These are phyloP conservation scores for Labia minor DNA, from an alignment of 2,888 invertebrate species.

Conservation along the genomic window DNA sequence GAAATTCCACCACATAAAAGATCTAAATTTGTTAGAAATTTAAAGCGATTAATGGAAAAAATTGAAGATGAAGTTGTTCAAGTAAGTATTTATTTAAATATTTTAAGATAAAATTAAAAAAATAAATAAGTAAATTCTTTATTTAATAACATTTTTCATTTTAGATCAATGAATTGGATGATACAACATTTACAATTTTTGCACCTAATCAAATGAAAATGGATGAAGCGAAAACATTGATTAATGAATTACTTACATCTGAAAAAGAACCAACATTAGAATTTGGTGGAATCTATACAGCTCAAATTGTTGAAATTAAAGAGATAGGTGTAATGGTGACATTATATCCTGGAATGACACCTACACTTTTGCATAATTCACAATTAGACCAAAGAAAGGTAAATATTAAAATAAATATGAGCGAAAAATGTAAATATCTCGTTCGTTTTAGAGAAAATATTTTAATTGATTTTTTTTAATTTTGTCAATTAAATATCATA, in stretches of 20 bases:
- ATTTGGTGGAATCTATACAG: conserved; percentile 86
- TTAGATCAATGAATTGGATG: conserved; percentile 67
- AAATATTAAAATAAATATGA: conserved; percentile 26
- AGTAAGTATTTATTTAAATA: conserved; percentile 36
- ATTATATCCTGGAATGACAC: conserved; percentile 69
- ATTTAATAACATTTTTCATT: conserved; percentile 22
- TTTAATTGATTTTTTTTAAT: no score
- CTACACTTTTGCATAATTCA: conserved; percentile 77
- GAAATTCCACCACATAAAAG: conserved; percentile 73
- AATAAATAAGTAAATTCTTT: background rate
- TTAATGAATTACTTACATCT: conserved; percentile 53
- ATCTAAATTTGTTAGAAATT: conserved; percentile 69
- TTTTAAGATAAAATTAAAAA: conserved; percentile 54
- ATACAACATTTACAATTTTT: conserved; percentile 67
- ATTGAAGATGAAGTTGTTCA: conserved; percentile 81
- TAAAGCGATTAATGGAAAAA: conserved; percentile 73
- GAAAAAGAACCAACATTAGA: conserved; percentile 70
- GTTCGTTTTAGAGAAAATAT: background rate
- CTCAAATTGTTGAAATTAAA: conserved; percentile 77
- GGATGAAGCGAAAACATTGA: conserved; percentile 76
- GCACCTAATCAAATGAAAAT: conserved; percentile 81
- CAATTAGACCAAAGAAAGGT: conserved; percentile 85
- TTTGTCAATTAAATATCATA: conserved; percentile 18
- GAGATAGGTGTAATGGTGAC: conserved; percentile 86
- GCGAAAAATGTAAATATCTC: background rate